Evolutionary conservation across 2,797 vertebrate species (phyloP).

Genomic region (Notolepis coatsorum): DNA sequence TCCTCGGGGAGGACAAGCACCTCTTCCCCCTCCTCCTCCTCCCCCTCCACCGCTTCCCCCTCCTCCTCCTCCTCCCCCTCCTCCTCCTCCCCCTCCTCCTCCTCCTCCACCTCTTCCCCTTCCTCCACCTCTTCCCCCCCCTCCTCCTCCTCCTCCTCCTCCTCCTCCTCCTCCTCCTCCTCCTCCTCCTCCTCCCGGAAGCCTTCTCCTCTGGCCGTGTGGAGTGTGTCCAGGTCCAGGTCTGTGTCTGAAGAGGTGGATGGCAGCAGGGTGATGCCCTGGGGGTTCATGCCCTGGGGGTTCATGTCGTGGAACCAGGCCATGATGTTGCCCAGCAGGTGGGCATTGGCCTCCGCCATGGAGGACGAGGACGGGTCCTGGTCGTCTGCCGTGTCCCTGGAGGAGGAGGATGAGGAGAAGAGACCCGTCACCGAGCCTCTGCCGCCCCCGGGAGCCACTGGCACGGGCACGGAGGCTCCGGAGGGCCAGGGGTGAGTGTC

Average conservation of each 20-base stretch:
- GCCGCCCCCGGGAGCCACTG: conserved; percentile 65
- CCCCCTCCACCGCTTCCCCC: conserved; percentile 17
- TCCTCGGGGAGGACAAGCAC: conserved; percentile 51
- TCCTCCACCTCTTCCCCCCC: conserved; percentile 37
- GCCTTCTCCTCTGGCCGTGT: conserved; percentile 7
- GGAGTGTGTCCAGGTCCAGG: conserved; percentile 64
- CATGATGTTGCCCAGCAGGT: conserved; percentile 98
- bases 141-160: conserved; percentile 29
- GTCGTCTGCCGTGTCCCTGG: conserved; percentile 83
- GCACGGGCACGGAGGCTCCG: conserved; percentile 67
- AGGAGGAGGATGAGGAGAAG: conserved; percentile 86
- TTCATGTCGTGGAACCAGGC: conserved; percentile 99
- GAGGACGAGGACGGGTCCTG: conserved; percentile 80
- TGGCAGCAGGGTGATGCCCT: conserved; percentile 93
- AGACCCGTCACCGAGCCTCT: conserved; percentile 71
- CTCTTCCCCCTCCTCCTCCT: conserved; percentile 15
- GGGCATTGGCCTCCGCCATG: conserved; percentile 81
- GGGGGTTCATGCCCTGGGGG: conserved; percentile 98
- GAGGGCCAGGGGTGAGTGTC: conserved; percentile 79
- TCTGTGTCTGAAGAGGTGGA: conserved; percentile 82
- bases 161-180: not conserved
- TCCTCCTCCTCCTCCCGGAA: conserved; percentile 41
- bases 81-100: conserved; percentile 26
- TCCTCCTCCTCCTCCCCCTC: conserved; percentile 40
- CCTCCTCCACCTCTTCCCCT: conserved; percentile 29